Conservation (phyloP, 2,797 vertebrate genomes). For the Podarcis siculus region DNA sequence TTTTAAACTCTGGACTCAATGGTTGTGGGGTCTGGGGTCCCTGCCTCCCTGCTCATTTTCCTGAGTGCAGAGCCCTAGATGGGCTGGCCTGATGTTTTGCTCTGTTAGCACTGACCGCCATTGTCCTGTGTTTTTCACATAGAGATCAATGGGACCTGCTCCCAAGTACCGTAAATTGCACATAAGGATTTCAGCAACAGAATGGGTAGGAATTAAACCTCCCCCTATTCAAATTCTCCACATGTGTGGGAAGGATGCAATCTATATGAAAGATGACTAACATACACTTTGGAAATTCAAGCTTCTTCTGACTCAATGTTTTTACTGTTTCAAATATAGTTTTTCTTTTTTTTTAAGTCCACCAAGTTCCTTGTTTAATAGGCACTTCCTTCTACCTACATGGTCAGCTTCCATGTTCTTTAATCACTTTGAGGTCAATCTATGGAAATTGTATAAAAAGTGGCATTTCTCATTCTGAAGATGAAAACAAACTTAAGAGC, state of each 20-base stretch:
- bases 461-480: neutral
- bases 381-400: neutral
- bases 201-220: neutral
- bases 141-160: neutral
- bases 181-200: neutral
- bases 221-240: neutral
- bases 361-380: neutral
- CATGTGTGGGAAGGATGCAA: neutral
- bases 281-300: neutral
- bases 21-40: neutral
- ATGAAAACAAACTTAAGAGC: constrained; percentile 8
- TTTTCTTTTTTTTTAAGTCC: neutral
- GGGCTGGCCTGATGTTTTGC: neutral
- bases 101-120: neutral
- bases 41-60: neutral
- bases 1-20: too few relatives aligned
- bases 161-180: neutral
- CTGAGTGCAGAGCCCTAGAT: neutral
- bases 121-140: too few relatives aligned
- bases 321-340: neutral
- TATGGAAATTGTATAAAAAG: constrained; percentile 6
- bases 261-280: neutral
- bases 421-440: neutral
- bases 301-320: neutral
- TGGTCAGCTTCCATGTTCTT: neutral